A percentile compares a stretch with the other conserved stretches of the same genome.
These are phyloP conservation scores for Digitonthophagus gazella DNA, from an alignment of 2,888 invertebrate genomes.

Conservation along the genomic window DNA sequence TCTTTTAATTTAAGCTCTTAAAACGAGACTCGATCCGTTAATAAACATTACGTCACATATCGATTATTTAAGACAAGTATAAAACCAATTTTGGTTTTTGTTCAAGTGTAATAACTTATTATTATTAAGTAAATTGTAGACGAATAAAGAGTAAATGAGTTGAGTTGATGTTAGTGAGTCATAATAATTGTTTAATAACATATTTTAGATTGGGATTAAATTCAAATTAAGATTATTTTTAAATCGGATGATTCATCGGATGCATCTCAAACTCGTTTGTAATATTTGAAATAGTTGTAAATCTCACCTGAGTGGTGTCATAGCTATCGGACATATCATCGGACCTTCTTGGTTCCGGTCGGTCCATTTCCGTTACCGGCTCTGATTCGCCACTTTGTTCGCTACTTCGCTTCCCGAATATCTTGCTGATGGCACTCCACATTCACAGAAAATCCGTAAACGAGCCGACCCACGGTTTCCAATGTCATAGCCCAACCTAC, in stretches of 20 bases:
- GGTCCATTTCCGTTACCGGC: conserved; percentile 43
- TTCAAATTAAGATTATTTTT: too few species aligned
- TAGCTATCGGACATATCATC: conserved; percentile 63
- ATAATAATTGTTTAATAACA: too few species aligned
- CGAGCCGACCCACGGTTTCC: conserved; percentile 37
- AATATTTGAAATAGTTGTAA: too few species aligned
- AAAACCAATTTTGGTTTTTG: too few species aligned
- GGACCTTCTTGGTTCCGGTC: conserved; percentile 53
- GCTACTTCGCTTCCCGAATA: conserved; percentile 46
- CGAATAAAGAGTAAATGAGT: too few species aligned
- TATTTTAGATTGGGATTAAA: too few species aligned
- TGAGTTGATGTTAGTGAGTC: too few species aligned
- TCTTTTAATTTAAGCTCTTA: too few species aligned
- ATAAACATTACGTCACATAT: conserved; percentile 20
- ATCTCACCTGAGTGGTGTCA: conserved; percentile 64
- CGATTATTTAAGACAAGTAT: conserved; percentile 7
- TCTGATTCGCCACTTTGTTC: conserved; percentile 39
- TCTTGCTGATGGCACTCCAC: conserved; percentile 52
- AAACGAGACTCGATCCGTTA: conserved; percentile 1
- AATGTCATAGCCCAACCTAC: conserved; percentile 52
- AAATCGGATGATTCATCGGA: too few species aligned
- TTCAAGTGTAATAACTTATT: too few species aligned
- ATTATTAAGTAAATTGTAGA: too few species aligned
- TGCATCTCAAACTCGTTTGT: too few species aligned
- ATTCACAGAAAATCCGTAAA: conserved; percentile 28